Conservation (phyloP, 2,888 invertebrate species). For the Epinotia bilunana region DNA sequence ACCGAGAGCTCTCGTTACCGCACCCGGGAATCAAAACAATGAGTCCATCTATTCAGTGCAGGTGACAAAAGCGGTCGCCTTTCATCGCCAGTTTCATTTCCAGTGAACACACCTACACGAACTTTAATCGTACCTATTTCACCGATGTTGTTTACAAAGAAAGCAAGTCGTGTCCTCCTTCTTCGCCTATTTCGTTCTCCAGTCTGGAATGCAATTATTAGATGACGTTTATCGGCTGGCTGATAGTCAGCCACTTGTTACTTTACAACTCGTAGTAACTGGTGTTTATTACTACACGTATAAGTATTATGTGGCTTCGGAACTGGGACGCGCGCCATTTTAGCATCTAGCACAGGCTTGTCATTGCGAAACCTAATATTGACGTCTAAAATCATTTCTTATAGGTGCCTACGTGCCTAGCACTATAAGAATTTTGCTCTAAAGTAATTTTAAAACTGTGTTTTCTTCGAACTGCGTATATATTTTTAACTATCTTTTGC, state of each 20-base stretch:
- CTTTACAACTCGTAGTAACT: constrained; percentile 33
- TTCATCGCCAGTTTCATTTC: constrained; percentile 31
- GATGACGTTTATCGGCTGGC: constrained; percentile 33
- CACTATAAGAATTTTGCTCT: constrained; percentile 5
- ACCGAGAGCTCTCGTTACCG: constrained; percentile 64
- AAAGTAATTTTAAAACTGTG: constrained; percentile 20
- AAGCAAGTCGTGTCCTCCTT: neutral
- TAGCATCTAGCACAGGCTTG: constrained; percentile 48
- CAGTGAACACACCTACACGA: constrained; percentile 11
- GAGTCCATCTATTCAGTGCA: constrained; percentile 62
- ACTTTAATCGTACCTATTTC: constrained; percentile 20
- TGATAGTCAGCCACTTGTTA: constrained; percentile 36
- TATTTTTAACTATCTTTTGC: neutral
- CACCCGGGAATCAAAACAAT: constrained; percentile 70
- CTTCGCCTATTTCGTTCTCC: constrained; percentile 6
- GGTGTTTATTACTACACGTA: constrained; percentile 50
- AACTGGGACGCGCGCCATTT: constrained; percentile 58
- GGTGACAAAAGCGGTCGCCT: constrained; percentile 58
- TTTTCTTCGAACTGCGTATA: neutral
- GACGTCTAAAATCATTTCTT: constrained; percentile 34
- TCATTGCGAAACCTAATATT: constrained; percentile 43
- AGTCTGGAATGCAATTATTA: constrained; percentile 30
- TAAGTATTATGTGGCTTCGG: constrained; percentile 35
- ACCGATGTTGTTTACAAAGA: constrained; percentile 16
- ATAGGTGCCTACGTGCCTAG: neutral